Conservation (phyloP, 2,113 vertebrate species). For the Oreochromis niloticus region DNA sequence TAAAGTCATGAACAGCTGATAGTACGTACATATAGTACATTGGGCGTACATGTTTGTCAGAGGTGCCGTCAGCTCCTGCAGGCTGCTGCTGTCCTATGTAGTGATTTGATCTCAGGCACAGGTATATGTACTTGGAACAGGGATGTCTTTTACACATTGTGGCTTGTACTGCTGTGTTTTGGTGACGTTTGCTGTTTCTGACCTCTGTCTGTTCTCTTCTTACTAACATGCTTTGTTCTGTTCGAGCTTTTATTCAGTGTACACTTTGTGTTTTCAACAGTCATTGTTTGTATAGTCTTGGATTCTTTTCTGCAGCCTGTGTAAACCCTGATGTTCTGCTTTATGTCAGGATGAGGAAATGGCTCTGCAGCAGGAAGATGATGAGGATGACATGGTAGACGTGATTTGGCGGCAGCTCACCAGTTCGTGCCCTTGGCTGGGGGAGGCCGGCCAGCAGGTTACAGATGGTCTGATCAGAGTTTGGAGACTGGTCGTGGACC, state of each 20-base stretch:
- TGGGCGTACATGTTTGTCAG: background rate
- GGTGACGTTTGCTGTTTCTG: background rate
- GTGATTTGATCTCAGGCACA: background rate
- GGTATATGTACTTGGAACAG: background rate
- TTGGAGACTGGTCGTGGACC: constrained; percentile 92
- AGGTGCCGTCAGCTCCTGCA: rapidly evolving
- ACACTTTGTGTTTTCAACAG: background rate
- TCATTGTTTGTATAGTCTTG: background rate
- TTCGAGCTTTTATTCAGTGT: rapidly evolving
- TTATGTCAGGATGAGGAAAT: constrained; percentile 89
- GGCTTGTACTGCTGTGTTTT: background rate
- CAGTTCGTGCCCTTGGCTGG: constrained; percentile 88
- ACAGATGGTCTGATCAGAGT: constrained; percentile 91
- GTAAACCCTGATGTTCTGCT: background rate
- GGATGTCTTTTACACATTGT: rapidly evolving
- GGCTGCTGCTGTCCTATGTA: background rate
- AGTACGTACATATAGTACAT: background rate
- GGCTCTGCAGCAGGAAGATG: constrained; percentile 90
- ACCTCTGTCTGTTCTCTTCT: background rate
- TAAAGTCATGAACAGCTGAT: background rate
- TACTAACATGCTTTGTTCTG: background rate
- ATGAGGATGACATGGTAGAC: constrained; percentile 95
- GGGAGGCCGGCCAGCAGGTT: constrained; percentile 83
- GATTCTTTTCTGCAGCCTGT: background rate
- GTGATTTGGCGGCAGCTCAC: constrained; percentile 93